Percentiles rank a stretch among this genome's conserved stretches.
Conservation (phyloP, 2,113 vertebrate genomes). For the Rhinoderma darwinii region DNA sequence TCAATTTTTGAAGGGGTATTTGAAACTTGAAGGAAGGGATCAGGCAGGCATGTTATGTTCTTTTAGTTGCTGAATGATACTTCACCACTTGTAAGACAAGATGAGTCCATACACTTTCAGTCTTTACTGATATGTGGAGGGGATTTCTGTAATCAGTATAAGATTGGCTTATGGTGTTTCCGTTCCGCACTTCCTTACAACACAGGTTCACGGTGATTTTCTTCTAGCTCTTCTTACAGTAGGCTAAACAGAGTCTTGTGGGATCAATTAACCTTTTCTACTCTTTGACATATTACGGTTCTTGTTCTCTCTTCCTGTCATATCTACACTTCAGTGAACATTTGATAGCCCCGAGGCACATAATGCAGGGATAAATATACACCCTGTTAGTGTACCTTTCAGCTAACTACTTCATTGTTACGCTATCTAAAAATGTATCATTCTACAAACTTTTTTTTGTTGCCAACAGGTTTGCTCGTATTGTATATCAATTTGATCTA, state of each 20-base stretch:
- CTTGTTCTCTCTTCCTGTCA: conserved; percentile 15
- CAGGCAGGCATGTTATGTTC: background rate
- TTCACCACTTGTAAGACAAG: conserved; percentile 31
- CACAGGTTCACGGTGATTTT: conserved; percentile 30
- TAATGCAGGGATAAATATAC: conserved; percentile 8
- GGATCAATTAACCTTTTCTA: conserved; percentile 47
- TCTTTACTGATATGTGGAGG: conserved; percentile 13
- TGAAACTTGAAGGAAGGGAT: conserved; percentile 28
- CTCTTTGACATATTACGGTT: conserved; percentile 29
- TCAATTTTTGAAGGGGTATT: background rate
- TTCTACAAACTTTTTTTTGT: background rate
- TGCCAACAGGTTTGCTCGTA: background rate
- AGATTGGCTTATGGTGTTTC: background rate
- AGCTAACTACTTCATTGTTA: background rate
- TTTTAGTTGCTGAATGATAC: conserved; percentile 22
- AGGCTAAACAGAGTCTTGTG: conserved; percentile 32
- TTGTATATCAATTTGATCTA: background rate
- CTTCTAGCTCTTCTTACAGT: conserved; percentile 4
- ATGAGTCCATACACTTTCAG: conserved; percentile 1
- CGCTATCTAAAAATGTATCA: background rate
- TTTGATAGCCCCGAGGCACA: background rate
- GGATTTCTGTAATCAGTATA: background rate
- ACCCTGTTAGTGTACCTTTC: background rate
- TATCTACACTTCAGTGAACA: conserved; percentile 18
- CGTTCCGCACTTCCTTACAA: background rate